Evolutionary conservation across 2,888 invertebrate species (phyloP).

Genomic region (Notodromas monacha): DNA sequence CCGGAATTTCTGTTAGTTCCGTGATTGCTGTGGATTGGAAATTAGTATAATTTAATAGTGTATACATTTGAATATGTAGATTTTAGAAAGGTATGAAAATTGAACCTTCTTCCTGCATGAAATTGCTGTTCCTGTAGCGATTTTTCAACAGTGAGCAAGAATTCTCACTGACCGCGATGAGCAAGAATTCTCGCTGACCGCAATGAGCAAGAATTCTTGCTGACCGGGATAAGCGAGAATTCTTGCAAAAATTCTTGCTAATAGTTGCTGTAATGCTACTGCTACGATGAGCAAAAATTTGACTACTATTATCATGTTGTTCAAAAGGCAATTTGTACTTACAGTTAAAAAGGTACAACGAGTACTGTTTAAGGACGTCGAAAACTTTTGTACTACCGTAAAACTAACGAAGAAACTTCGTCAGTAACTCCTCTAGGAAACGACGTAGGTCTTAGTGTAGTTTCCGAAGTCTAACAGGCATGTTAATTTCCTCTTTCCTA

Average conservation of each 20-base stretch:
- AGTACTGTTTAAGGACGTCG: neutral
- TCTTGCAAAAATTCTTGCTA: neutral
- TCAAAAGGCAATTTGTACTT: conserved; percentile 4
- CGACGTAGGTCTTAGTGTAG: neutral
- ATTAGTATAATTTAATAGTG: conserved; percentile 1
- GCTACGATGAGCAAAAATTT: conserved; percentile 4
- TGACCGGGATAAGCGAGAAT: neutral
- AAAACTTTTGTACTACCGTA: neutral
- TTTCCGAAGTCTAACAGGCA: neutral
- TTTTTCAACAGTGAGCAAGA: too few relatives aligned
- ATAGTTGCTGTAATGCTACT: conserved; percentile 1
- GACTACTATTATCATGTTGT: conserved; percentile 4
- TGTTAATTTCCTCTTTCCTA: conserved; percentile 1
- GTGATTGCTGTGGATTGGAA: conserved; percentile 2
- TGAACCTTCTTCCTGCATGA: too few relatives aligned
- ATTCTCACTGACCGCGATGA: conserved; percentile 2
- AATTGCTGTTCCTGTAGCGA: too few relatives aligned
- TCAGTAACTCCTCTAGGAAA: neutral
- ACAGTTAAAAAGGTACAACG: neutral
- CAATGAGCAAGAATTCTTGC: conserved; percentile 1
- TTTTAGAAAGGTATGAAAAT: conserved; percentile 1
- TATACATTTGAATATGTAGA: neutral
- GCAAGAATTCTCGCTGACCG: conserved; percentile 1
- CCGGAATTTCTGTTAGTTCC: conserved; percentile 4
- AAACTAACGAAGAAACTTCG: neutral